phyloP scores from a whole-genome alignment of 2,113 vertebrate species.

The Machaerirhynchus nigripectus region DNA sequence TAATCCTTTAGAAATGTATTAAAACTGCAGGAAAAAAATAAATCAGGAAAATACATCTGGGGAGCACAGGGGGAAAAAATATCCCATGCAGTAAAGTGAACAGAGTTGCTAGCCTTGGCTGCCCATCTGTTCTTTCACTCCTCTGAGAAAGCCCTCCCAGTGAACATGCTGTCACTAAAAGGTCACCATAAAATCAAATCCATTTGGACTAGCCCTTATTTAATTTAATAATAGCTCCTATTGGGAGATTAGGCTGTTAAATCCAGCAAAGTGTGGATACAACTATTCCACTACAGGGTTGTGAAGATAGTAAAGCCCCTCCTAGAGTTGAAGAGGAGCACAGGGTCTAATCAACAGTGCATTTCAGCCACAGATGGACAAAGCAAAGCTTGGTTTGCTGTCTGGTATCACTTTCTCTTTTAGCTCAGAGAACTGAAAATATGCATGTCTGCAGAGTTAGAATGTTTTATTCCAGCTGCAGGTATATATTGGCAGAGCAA shows the following conservation, averaged over 20 bases:
- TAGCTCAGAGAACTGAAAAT: neutral
- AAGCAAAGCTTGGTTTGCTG: neutral
- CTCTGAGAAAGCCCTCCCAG: neutral
- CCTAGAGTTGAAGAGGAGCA: neutral
- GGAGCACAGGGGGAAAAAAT: neutral
- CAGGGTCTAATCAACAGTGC: rapidly evolving
- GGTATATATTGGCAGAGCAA: neutral
- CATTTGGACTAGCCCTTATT: neutral
- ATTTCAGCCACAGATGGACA: neutral
- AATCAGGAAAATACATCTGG: neutral
- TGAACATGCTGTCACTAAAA: neutral
- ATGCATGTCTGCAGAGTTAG: neutral
- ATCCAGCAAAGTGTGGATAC: neutral
- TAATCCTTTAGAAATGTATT: neutral
- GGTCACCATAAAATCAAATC: constrained; percentile 1
- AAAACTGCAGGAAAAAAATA: neutral
- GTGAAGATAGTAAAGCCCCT: neutral
- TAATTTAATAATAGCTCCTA: neutral
- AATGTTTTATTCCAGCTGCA: neutral
- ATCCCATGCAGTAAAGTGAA: neutral
- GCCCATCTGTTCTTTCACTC: constrained; percentile 8
- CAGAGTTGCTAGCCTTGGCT: neutral
- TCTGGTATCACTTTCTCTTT: neutral
- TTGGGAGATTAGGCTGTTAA: neutral
- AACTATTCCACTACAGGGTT: neutral